Percentiles rank a stretch among this genome's conserved stretches.
Conservation (phyloP, 2,113 vertebrate species). For the Hymenochirus boettgeri region DNA sequence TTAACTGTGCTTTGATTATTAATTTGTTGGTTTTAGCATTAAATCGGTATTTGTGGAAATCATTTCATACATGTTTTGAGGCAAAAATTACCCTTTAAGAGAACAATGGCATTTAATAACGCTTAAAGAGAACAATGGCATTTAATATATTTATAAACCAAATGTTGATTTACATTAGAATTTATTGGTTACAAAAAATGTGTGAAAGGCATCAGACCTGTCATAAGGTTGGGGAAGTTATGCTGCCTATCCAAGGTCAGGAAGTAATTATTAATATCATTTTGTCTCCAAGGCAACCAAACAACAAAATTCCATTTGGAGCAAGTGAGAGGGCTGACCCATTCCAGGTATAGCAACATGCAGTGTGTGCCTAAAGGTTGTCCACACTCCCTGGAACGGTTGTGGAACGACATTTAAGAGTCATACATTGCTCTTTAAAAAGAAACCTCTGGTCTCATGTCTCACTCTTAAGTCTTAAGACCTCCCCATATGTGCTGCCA, state of each 20-base stretch:
- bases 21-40: too few species aligned
- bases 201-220: not conserved
- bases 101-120: too few species aligned
- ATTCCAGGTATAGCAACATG: constrained; percentile 13
- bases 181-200: too few species aligned
- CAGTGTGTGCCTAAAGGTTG: constrained; percentile 31
- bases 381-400: constrained; percentile 16
- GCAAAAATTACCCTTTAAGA: too few species aligned
- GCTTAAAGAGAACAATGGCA: too few species aligned
- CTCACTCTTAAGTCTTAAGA: constrained; percentile 23
- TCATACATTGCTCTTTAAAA: constrained; percentile 18
- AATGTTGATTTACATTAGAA: too few species aligned
- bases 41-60: too few species aligned
- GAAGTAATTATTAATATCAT: constrained; percentile 54
- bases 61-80: too few species aligned
- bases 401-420: constrained; percentile 29
- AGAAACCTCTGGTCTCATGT: constrained; percentile 18
- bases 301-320: constrained; percentile 55
- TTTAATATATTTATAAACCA: too few species aligned
- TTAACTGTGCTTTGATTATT: too few species aligned
- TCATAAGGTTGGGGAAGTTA: constrained; percentile 62
- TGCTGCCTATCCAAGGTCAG: constrained; percentile 51
- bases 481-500: constrained; percentile 27
- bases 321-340: constrained; percentile 21
- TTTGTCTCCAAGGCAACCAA: constrained; percentile 58